Percentiles rank a stretch among this genome's conserved stretches.
Conservation (phyloP, 2,113 vertebrate species). For the Paradoxurus hermaphroditus region DNA sequence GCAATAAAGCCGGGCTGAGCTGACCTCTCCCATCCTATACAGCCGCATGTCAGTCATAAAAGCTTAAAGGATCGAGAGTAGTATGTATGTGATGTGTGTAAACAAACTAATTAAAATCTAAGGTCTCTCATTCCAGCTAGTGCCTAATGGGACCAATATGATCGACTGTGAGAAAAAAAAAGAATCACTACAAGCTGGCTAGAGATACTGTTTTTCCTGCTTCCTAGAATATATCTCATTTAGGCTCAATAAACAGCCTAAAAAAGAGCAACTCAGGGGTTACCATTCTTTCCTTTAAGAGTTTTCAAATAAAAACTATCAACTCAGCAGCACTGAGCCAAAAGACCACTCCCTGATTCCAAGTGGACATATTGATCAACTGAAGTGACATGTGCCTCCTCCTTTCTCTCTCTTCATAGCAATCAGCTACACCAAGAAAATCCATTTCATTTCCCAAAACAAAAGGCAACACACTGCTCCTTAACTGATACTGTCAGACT, state of each 20-base stretch:
- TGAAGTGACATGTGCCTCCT: constrained; percentile 82
- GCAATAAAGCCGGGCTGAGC: constrained; percentile 48
- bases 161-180: constrained; percentile 35
- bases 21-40: constrained; percentile 23
- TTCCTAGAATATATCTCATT: constrained; percentile 12
- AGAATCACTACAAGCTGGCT: constrained; percentile 28
- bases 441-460: constrained; percentile 71
- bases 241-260: constrained; percentile 1
- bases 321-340: constrained; percentile 65
- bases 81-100: constrained; percentile 55
- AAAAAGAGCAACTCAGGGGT: background rate
- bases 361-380: constrained; percentile 83
- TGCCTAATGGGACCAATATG: constrained; percentile 72
- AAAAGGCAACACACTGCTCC: constrained; percentile 58
- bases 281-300: constrained; percentile 57
- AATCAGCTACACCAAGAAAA: constrained; percentile 72
- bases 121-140: constrained; percentile 69
- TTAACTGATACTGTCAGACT: constrained; percentile 37
- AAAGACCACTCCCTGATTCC: constrained; percentile 87
- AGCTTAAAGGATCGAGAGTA: constrained; percentile 28
- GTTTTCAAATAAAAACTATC: constrained; percentile 74
- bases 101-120: constrained; percentile 76
- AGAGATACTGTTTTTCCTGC: constrained; percentile 49
- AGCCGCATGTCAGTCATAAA: constrained; percentile 12
- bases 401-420: constrained; percentile 76